phyloP scores from a whole-genome alignment of 2,113 vertebrate species.

The Platichthys stellatus region DNA sequence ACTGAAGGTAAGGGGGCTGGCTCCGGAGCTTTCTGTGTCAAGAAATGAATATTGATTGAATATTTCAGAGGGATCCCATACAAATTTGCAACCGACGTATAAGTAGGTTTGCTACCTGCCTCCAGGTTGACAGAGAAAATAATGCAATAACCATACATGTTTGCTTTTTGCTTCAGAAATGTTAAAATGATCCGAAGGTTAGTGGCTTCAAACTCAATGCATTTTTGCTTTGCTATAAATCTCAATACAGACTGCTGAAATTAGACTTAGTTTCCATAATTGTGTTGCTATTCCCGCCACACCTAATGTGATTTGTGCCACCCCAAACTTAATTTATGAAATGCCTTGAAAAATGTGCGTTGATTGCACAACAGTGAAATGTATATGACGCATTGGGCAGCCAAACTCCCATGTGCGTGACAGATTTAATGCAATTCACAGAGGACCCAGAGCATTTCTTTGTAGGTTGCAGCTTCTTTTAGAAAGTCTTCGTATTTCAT shows the following conservation, averaged over 20 bases:
- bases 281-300: conserved; percentile 9
- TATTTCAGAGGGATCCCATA: conserved; percentile 41
- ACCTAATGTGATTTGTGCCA: conserved; percentile 32
- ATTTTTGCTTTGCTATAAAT: conserved; percentile 13
- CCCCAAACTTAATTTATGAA: conserved; percentile 35
- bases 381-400: conserved; percentile 4
- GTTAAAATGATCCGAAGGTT: conserved; percentile 3
- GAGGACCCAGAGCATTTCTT: conserved; percentile 22
- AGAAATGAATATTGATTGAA: conserved; percentile 59
- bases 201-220: background rate
- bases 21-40: conserved; percentile 54
- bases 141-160: background rate
- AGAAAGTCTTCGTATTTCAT: conserved; percentile 53
- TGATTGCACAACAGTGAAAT: conserved; percentile 28
- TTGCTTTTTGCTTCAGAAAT: background rate
- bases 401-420: conserved; percentile 1
- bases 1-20: conserved; percentile 91
- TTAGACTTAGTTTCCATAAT: conserved; percentile 33
- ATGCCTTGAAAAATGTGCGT: conserved; percentile 17
- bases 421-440: conserved; percentile 11
- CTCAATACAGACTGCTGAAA: conserved; percentile 24
- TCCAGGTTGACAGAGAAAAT: conserved; percentile 1
- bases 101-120: conserved; percentile 9
- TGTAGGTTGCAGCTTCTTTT: conserved; percentile 37
- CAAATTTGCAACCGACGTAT: conserved; percentile 26